Percentiles rank a stretch among this genome's conserved stretches.
These are phyloP conservation scores for Lagothrix lagotricha DNA, from an alignment of 2,797 vertebrate genomes.

Conservation along the genomic window DNA sequence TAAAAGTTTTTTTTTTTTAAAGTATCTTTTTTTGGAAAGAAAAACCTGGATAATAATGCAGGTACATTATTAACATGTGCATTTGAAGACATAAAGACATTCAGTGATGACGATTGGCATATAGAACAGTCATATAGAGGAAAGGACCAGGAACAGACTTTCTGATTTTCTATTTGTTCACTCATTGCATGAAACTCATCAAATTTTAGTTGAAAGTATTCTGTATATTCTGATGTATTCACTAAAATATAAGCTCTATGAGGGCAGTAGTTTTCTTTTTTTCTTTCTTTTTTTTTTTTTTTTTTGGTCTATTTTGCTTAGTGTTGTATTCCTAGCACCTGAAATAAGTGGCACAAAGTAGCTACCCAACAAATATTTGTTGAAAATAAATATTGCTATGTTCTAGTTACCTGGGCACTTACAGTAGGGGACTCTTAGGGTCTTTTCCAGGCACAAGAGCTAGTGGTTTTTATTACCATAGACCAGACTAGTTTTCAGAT, in stretches of 20 bases:
- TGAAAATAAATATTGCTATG: not conserved
- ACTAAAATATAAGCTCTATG: not conserved
- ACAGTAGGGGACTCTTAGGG: not conserved
- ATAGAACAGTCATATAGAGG: not conserved
- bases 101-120: not conserved
- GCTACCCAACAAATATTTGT: not conserved
- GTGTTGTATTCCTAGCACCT: not conserved
- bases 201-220: not conserved
- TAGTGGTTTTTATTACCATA: not conserved
- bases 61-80: not conserved
- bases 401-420: not conserved
- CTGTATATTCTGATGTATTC: not conserved
- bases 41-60: not conserved
- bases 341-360: not conserved
- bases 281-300: no score
- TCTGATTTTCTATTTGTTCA: not conserved
- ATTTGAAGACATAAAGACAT: constrained; percentile 19
- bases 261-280: not conserved
- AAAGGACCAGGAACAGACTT: not conserved
- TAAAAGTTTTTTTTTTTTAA: not conserved
- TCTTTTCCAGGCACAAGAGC: not conserved
- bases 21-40: not conserved
- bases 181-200: not conserved
- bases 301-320: not conserved
- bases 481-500: not conserved